Base-by-base conservation (phyloP, 2,797 vertebrate genomes). In the Monodelphis domestica region DNA sequence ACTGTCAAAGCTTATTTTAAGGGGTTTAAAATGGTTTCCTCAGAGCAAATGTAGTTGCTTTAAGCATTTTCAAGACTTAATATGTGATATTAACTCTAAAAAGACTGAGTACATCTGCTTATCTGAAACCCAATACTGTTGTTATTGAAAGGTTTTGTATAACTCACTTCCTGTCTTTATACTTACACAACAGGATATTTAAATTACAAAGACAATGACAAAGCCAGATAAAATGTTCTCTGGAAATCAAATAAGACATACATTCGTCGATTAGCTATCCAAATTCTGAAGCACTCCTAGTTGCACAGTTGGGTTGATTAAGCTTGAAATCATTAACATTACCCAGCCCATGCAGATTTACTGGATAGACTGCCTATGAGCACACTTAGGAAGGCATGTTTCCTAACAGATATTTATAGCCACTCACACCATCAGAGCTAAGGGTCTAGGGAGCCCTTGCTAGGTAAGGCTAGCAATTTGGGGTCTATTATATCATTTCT, bases 81-180 rank as follows among this genome's bases (percentile, higher is more conserved):
- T 97, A 96, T 87, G 89, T 88, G 45, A 4, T 29, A 91, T 92
- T 93, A 94, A 26, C 50, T 89, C 17, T 7, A 91, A 15, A 6
- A 92, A 88, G 90, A 63, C 90, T 9, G 88, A 97, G 92, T 95
- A 93, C 96, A 95, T 91, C 94, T 96, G 95, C 96, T 97, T 97
- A 96, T 97, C 96, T 97, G 98, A 97, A 98, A 97, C 97, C 17
- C 97, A 96, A 93, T 93, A 89, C 96, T 94, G 94, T 91, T 96
- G 95, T 93, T 96, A 97, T 96, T 97, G 97, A 94, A 95, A 96
- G 94, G 92, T 93, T 98, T 97, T 98, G 97, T 96, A 95, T 96
- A 97, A 97, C 96, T 96, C 96, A 98, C 98, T 99, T 99, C 98
- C 99, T 98, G 98, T 97, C 97, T 98, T 98, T 95, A 95, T 93